Evolutionary conservation across 2,888 invertebrate genomes (phyloP), one percentile per base, ranked within the genome.

Genomic region (Lamproptera curius): DNA sequence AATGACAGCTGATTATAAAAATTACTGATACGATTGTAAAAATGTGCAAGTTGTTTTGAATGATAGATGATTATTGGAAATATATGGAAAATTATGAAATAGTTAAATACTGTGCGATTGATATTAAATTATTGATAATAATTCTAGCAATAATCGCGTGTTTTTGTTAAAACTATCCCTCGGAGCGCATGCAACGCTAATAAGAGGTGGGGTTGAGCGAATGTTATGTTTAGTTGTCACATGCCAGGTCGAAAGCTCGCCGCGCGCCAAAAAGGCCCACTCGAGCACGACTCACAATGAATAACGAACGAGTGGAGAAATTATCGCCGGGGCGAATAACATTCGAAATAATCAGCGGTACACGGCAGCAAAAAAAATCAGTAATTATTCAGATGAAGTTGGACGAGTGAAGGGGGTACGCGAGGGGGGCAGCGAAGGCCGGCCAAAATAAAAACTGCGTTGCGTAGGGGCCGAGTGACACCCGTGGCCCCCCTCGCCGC

Each of bases 381-480:
- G 86, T 87, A 87, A 87, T 87, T 87, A 87, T 87, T 87, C 87
- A 86, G 87, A 87, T 87, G 86, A 87, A 86, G 87, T 87, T 83
- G 86, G 85, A 85, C 85, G 83, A 81, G 66, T 78, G 82, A 82
- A 76, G 85, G 85, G 84, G 85, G 80, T 75, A 5, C n/a, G 71
- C 73, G 82, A 82, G 83, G 83, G 81, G n/a, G n/a, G n/a, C n/a
- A n/a, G n/a, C 73, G 83, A 80, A 83, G 86, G 84, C 81, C 80
- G 84, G 81, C 80, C 83, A 80, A 87, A 87, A 87, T 86, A 86
- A 87, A 87, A 87, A 87, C 83, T 84, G 76, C 76, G 81, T 83
- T 86, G 87, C 87, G 87, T 86, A 86, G 86, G 86, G 86, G 85
- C 67, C n/a, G n/a, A n/a, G n/a, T n/a, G 85, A 75, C 82, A 78